Conservation (phyloP, 2,888 invertebrate species). For the Argyresthia albistria region DNA sequence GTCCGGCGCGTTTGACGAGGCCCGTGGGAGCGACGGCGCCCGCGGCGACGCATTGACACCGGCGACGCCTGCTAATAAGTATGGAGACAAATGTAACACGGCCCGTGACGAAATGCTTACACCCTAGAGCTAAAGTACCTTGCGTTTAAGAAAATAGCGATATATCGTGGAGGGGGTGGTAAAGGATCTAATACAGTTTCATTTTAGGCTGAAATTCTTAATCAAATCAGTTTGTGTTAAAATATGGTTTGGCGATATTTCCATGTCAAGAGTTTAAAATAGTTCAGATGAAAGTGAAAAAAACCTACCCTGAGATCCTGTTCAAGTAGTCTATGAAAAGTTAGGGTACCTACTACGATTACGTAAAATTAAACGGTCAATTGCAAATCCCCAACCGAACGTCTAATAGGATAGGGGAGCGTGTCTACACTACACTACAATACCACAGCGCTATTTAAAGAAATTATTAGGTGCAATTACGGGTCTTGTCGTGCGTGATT, state of each 20-base stretch:
- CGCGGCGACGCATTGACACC: conserved; percentile 44
- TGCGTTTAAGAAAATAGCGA: not conserved
- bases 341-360: too few species aligned
- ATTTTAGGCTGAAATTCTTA: too few species aligned
- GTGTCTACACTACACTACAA: not conserved
- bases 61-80: conserved; percentile 34
- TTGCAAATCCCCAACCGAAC: not conserved
- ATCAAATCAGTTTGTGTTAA: too few species aligned
- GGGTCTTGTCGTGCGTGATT: conserved; percentile 69
- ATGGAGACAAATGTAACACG: not conserved
- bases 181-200: too few species aligned
- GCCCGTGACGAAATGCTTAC: too few species aligned
- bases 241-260: too few species aligned
- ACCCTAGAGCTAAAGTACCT: too few species aligned
- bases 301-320: too few species aligned
- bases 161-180: not conserved
- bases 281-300: too few species aligned
- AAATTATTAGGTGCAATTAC: conserved; percentile 71
- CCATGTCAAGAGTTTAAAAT: too few species aligned
- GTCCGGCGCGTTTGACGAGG: conserved; percentile 73
- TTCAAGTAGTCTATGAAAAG: too few species aligned
- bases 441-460: conserved; percentile 52
- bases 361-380: too few species aligned
- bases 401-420: not conserved
- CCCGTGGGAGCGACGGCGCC: conserved; percentile 61